phyloP scores from a whole-genome alignment of 2,113 vertebrate species.

The Podarcis raffonei region DNA sequence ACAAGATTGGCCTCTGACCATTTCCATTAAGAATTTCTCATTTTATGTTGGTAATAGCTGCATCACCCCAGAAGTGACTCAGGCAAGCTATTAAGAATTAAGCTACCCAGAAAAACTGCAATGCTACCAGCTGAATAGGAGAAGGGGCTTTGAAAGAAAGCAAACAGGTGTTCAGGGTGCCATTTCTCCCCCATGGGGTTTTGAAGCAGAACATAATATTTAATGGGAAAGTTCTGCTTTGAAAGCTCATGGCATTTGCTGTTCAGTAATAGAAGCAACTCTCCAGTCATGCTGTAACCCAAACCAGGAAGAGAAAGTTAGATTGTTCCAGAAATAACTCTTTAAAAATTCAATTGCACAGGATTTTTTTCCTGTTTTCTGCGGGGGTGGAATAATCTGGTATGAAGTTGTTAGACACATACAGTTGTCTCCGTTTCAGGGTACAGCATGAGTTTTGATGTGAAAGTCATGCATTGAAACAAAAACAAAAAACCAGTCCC shows the following conservation, averaged over 20 bases:
- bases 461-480: neutral
- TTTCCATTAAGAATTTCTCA: neutral
- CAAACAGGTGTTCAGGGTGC: neutral
- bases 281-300: slow-evolving; percentile 3
- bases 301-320: neutral
- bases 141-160: neutral
- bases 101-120: neutral
- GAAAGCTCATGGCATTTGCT: slow-evolving; percentile 11
- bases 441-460: slow-evolving; percentile 1
- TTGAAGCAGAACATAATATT: slow-evolving; percentile 12
- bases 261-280: neutral
- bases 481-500: neutral
- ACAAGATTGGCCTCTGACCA: neutral
- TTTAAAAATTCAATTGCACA: slow-evolving; percentile 25
- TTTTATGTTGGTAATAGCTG: slow-evolving; percentile 30
- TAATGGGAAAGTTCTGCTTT: slow-evolving; percentile 11
- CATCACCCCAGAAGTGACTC: neutral
- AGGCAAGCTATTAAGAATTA: neutral
- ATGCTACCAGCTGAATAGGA: neutral
- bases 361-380: slow-evolving; percentile 2
- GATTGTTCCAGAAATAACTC: slow-evolving; percentile 1
- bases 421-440: neutral
- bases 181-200: neutral
- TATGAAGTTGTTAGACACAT: neutral
- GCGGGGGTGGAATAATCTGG: neutral